Conservation (phyloP, 1,140 invertebrate species). For the Pomacea maculata region DNA sequence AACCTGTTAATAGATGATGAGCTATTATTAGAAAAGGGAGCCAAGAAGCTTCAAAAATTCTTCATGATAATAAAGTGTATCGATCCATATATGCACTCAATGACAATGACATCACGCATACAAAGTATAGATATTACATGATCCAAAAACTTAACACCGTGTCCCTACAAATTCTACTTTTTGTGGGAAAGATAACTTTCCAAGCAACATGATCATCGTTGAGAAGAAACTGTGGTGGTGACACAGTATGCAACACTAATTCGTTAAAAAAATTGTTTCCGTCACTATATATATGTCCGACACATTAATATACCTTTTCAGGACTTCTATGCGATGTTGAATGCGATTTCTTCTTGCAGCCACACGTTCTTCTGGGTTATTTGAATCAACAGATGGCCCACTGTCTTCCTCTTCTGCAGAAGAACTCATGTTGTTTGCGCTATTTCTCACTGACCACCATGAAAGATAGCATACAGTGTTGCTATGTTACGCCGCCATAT, state of each 20-base stretch:
- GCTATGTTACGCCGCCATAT: slow-evolving; percentile 34
- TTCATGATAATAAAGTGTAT: too few species aligned
- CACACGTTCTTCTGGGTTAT: slow-evolving; percentile 62
- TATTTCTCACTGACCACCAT: neutral
- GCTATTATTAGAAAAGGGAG: too few species aligned
- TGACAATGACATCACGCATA: neutral
- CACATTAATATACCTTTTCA: slow-evolving; percentile 45
- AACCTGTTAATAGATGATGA: too few species aligned
- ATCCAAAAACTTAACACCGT: too few species aligned
- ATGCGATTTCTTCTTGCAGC: slow-evolving; percentile 59
- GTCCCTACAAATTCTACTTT: too few species aligned
- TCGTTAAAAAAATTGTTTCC: neutral
- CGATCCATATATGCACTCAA: too few species aligned
- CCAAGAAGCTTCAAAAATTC: too few species aligned
- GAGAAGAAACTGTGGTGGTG: neutral
- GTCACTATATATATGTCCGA: neutral
- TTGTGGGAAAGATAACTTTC: neutral
- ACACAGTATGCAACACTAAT: neutral
- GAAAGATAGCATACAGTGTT: slow-evolving; percentile 30
- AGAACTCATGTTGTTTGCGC: slow-evolving; percentile 49
- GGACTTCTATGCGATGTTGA: slow-evolving; percentile 54
- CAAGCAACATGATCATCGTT: neutral
- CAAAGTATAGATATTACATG: neutral
- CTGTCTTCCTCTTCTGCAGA: slow-evolving; percentile 60
- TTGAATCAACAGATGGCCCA: slow-evolving; percentile 61